Percentiles rank a stretch among this genome's conserved stretches.
phyloP scores from a whole-genome alignment of 1,140 invertebrate genomes.

The Heliconius melpomene region DNA sequence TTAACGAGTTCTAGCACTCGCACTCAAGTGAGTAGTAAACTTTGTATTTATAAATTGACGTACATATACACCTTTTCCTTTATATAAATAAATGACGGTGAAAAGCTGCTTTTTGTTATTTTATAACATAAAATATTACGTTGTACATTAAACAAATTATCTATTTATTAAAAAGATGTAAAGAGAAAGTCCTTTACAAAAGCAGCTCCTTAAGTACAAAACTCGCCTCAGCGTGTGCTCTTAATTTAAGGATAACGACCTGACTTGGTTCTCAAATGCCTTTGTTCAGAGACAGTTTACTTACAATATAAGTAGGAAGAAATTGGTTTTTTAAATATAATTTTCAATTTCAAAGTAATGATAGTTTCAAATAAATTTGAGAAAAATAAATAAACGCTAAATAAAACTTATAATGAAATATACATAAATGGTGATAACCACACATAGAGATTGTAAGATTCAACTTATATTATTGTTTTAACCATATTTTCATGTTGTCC shows the following conservation, averaged over 20 bases:
- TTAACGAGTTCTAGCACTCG: no score
- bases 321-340: background rate
- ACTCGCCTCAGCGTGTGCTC: background rate
- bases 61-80: no score
- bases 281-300: background rate
- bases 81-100: background rate
- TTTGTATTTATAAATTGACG: no score
- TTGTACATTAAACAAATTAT: background rate
- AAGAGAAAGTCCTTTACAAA: background rate
- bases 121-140: background rate
- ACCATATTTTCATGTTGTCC: no score
- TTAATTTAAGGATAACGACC: conserved; percentile 9
- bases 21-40: no score
- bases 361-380: no score
- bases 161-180: conserved; percentile 2
- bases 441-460: no score
- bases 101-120: background rate
- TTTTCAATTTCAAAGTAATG: no score
- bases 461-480: no score
- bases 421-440: no score
- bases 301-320: background rate
- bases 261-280: conserved; percentile 9
- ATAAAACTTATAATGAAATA: no score
- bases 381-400: no score
- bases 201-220: conserved; percentile 3